phyloP scores from a whole-genome alignment of 2,888 invertebrate genomes.

The Choreutis nemorana region DNA sequence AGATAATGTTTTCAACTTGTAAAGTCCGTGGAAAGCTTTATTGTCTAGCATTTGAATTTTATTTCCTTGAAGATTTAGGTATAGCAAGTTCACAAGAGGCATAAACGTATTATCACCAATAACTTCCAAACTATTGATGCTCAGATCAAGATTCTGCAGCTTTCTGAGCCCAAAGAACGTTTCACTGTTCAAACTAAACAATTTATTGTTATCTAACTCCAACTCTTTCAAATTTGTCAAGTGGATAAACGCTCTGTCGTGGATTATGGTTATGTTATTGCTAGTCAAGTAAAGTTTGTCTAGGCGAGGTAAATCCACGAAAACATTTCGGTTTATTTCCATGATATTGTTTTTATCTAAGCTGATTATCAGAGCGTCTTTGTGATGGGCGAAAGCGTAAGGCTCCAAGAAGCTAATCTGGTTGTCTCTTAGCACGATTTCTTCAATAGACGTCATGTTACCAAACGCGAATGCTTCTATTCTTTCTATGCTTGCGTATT shows the following conservation, averaged over 20 bases:
- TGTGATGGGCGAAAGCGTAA: constrained; percentile 75
- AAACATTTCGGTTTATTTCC: constrained; percentile 77
- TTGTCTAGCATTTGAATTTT: constrained; percentile 55
- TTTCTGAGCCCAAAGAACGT: constrained; percentile 77
- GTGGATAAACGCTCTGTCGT: constrained; percentile 83
- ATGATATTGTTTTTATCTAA: constrained; percentile 76
- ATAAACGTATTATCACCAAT: constrained; percentile 79
- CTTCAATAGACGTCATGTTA: constrained; percentile 70
- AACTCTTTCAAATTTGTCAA: constrained; percentile 75
- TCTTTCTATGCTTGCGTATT: constrained; percentile 72
- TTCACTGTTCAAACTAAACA: constrained; percentile 77
- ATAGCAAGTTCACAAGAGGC: constrained; percentile 30
- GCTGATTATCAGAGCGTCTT: constrained; percentile 68
- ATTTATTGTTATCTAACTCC: constrained; percentile 77
- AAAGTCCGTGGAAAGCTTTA: constrained; percentile 44
- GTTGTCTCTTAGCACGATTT: constrained; percentile 72
- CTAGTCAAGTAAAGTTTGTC: constrained; percentile 79
- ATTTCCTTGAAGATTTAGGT: constrained; percentile 42
- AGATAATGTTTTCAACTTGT: constrained; percentile 30
- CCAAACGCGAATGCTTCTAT: constrained; percentile 76
- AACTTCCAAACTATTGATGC: constrained; percentile 75
- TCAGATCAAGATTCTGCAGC: constrained; percentile 74
- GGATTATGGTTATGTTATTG: constrained; percentile 84
- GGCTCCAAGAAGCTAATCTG: constrained; percentile 69
- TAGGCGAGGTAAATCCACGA: constrained; percentile 73